phyloP scores from a whole-genome alignment of 2,797 vertebrate genomes.

The Pseudochromis fuscus region DNA sequence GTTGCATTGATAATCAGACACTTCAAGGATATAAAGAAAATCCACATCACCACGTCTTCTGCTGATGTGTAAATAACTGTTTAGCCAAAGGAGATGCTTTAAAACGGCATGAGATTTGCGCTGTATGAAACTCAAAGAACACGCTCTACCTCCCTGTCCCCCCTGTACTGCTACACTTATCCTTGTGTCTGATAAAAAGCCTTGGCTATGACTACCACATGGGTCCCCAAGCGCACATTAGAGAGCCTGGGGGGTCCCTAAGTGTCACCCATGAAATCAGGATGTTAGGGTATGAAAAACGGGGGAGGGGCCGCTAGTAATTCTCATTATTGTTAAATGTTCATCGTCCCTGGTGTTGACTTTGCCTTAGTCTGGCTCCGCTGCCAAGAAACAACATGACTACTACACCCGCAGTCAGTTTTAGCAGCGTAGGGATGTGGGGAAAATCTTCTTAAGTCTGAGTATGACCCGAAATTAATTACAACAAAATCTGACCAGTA shows the following conservation, averaged over 20 bases:
- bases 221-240: slow-evolving; percentile 84
- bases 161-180: slow-evolving; percentile 59
- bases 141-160: slow-evolving; percentile 13
- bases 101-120: slow-evolving; percentile 31
- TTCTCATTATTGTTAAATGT: slow-evolving; percentile 88
- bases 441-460: slow-evolving; percentile 67
- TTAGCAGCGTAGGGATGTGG: slow-evolving; percentile 51
- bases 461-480: slow-evolving; percentile 74
- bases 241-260: slow-evolving; percentile 86
- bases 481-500: slow-evolving; percentile 66
- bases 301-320: slow-evolving; percentile 88
- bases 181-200: slow-evolving; percentile 73
- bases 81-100: slow-evolving; percentile 38
- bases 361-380: slow-evolving; percentile 74
- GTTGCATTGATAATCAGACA: slow-evolving; percentile 38
- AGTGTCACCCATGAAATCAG: slow-evolving; percentile 92
- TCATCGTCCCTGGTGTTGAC: slow-evolving; percentile 81
- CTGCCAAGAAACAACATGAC: slow-evolving; percentile 70
- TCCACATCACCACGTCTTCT: neutral
- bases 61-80: slow-evolving; percentile 49
- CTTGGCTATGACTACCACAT: slow-evolving; percentile 78
- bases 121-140: slow-evolving; percentile 42
- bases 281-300: slow-evolving; percentile 91
- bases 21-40: slow-evolving; percentile 16
- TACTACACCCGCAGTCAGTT: slow-evolving; percentile 38